Conservation (phyloP, 2,888 invertebrate genomes). For the Erebia palarica region DNA sequence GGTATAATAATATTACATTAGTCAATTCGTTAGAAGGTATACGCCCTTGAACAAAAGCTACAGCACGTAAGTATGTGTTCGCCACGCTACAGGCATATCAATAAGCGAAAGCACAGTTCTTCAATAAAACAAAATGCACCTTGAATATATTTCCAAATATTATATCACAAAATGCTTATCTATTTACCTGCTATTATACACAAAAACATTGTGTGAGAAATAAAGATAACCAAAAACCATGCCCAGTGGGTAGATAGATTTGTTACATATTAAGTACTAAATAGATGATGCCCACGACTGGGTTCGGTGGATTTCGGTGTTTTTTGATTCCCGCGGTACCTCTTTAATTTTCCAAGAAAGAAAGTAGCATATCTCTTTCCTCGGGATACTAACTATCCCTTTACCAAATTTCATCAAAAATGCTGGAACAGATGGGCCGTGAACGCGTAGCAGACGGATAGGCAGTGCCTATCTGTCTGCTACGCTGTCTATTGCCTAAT, state of each 20-base stretch:
- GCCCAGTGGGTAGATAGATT: not conserved
- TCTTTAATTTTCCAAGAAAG: no score
- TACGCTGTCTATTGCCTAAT: no score
- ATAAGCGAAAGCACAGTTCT: conserved; percentile 53
- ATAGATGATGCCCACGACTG: no score
- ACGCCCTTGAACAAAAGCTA: conserved; percentile 19
- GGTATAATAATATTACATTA: not conserved
- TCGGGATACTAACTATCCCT: no score
- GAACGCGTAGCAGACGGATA: no score
- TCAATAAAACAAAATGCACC: conserved; percentile 56
- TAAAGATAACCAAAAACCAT: conserved; percentile 1
- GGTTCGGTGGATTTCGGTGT: no score
- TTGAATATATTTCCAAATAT: conserved; percentile 32
- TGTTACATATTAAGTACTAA: no score
- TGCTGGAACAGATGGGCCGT: no score
- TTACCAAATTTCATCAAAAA: no score
- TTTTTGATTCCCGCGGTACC: no score
- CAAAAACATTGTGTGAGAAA: not conserved
- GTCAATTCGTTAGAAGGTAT: not conserved
- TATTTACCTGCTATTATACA: not conserved
- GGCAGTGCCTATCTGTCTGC: no score
- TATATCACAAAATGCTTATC: conserved; percentile 9
- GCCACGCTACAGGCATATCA: conserved; percentile 43
- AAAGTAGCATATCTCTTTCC: no score
- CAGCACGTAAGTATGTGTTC: conserved; percentile 4